Percentiles rank a stretch among this genome's conserved stretches.
These are phyloP conservation scores for Odontamblyopus lacepedii DNA, from an alignment of 2,797 vertebrate genomes.

Conservation along the genomic window DNA sequence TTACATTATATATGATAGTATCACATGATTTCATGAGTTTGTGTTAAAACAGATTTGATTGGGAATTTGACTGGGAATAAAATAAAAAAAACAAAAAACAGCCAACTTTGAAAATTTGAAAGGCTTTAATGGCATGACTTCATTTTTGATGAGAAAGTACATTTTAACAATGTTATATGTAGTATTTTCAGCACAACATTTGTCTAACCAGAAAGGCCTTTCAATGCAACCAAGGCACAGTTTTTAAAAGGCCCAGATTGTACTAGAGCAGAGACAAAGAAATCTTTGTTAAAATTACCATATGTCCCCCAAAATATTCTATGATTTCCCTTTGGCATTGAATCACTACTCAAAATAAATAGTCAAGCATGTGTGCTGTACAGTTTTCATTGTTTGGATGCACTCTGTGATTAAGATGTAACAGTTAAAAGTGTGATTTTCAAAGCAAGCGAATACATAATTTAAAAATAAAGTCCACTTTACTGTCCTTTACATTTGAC, in stretches of 20 bases:
- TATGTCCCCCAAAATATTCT: not conserved
- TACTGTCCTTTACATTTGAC: not conserved
- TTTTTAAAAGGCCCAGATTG: not conserved
- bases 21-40: too few species aligned
- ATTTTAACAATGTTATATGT: too few species aligned
- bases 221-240: slow-evolving; percentile 56
- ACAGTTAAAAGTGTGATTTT: slow-evolving; percentile 25
- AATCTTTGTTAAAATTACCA: too few species aligned
- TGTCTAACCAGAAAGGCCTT: too few species aligned
- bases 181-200: too few species aligned
- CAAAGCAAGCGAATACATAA: not conserved
- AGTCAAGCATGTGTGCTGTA: not conserved
- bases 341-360: not conserved
- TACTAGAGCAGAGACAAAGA: slow-evolving; percentile 21
- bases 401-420: not conserved
- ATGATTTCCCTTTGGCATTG: not conserved
- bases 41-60: too few species aligned
- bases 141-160: too few species aligned
- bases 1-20: too few species aligned
- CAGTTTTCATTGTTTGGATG: not conserved
- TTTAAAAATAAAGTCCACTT: not conserved
- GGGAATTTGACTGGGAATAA: too few species aligned
- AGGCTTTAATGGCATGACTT: too few species aligned
- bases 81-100: too few species aligned
- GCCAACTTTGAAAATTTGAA: too few species aligned